Conservation (phyloP, 1,140 invertebrate genomes). For the Drosophila pectinifera region DNA sequence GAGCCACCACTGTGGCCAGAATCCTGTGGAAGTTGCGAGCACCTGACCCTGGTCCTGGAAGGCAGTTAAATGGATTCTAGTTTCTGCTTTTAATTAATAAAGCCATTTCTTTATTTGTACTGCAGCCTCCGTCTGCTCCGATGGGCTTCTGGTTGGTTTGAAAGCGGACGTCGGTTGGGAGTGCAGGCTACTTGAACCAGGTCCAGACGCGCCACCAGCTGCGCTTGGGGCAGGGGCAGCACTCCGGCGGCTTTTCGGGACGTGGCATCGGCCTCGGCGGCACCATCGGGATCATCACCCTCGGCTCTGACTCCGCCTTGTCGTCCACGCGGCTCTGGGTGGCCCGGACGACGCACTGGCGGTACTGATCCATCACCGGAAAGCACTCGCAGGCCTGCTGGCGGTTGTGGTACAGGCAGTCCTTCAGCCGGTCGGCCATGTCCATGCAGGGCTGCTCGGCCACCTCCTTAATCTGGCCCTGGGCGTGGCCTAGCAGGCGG, state of each 20-base stretch:
- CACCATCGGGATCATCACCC: slow-evolving; percentile 6
- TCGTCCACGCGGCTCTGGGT: slow-evolving; percentile 52
- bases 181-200: slow-evolving; percentile 44
- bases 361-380: slow-evolving; percentile 55
- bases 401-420: slow-evolving; percentile 41
- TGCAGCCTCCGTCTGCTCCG: no score
- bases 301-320: slow-evolving; percentile 2
- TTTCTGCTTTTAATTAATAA: slow-evolving; percentile 37
- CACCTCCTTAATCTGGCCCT: slow-evolving; percentile 22
- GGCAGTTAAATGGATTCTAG: slow-evolving; percentile 15
- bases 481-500: slow-evolving; percentile 33
- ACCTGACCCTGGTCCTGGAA: neutral
- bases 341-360: slow-evolving; percentile 38
- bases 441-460: slow-evolving; percentile 38
- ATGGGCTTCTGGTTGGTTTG: neutral
- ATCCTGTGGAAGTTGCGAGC: neutral
- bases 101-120: slow-evolving; percentile 23
- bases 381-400: slow-evolving; percentile 51
- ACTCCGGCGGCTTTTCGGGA: neutral
- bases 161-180: neutral
- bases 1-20: slow-evolving; percentile 2
- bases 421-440: slow-evolving; percentile 25
- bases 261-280: slow-evolving; percentile 12
- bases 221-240: no score
- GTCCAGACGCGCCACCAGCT: slow-evolving; percentile 58